Percentiles rank a stretch among this genome's conserved stretches.
Evolutionary conservation across 2,888 invertebrate species (phyloP).

Genomic region (Drosophila rellima): DNA sequence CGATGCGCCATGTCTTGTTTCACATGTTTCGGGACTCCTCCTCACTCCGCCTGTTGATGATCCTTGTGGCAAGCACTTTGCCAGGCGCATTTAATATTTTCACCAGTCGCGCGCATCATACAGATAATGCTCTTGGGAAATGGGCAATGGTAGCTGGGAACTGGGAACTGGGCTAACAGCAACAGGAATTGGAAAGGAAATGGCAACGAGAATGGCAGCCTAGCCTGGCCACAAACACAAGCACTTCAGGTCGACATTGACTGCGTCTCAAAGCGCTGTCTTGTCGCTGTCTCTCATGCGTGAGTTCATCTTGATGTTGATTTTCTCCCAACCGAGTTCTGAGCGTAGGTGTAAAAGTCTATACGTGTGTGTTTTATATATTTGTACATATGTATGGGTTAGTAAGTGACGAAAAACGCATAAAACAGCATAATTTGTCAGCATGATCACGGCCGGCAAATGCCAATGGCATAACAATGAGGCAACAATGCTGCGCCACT

Average conservation of each 20-base stretch:
- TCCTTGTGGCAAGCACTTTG: conserved; percentile 57
- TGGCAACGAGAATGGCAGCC: not conserved
- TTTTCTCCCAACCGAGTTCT: conserved; percentile 21
- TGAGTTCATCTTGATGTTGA: conserved; percentile 58
- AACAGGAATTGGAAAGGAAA: conserved; percentile 2
- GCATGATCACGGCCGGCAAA: conserved; percentile 58
- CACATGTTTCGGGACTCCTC: conserved; percentile 32
- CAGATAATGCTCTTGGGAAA: conserved; percentile 76
- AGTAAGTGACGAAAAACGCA: conserved; percentile 68
- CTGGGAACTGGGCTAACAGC: conserved; percentile 20
- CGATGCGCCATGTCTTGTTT: conserved; percentile 55
- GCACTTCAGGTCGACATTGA: conserved; percentile 51
- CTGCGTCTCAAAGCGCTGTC: conserved; percentile 32
- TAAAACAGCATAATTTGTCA: conserved; percentile 81
- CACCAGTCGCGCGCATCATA: conserved; percentile 40
- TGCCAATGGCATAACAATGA: conserved; percentile 74
- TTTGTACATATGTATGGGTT: not conserved
- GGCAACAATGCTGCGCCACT: conserved; percentile 33
- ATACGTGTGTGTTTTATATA: conserved; percentile 1
- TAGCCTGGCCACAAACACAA: conserved; percentile 67
- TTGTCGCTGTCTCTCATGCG: conserved; percentile 58
- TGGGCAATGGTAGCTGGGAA: conserved; percentile 52
- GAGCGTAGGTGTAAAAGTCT: conserved; percentile 15
- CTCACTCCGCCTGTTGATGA: conserved; percentile 27
- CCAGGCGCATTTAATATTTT: conserved; percentile 73